Percentiles rank a stretch among this genome's conserved stretches.
Conservation (phyloP, 2,888 invertebrate genomes). For the Archaeoteleia sp. region DNA sequence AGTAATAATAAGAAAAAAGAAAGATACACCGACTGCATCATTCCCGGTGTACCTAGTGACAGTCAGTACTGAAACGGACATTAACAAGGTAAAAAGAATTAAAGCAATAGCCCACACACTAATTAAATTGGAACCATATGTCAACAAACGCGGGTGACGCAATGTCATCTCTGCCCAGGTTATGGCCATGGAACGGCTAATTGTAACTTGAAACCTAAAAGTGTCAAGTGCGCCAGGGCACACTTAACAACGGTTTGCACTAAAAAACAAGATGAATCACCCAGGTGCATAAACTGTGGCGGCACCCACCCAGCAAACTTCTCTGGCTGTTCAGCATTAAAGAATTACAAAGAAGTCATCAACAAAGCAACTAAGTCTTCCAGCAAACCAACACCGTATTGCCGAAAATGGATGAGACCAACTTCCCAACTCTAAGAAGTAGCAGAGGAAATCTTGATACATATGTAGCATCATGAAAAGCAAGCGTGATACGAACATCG, state of each 20-base stretch:
- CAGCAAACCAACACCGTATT: not conserved
- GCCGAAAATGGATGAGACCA: conserved; percentile 4
- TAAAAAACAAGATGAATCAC: not conserved
- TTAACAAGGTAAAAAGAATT: conserved; percentile 12
- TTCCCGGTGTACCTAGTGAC: conserved; percentile 8
- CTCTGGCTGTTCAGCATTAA: not conserved
- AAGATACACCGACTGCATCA: not conserved
- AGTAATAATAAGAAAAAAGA: not conserved
- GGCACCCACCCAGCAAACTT: conserved; percentile 23
- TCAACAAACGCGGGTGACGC: conserved; percentile 24
- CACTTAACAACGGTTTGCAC: conserved; percentile 14
- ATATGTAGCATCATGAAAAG: too few species aligned
- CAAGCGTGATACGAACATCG: too few species aligned
- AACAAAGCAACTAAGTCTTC: not conserved
- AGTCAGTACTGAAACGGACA: not conserved
- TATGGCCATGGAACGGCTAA: conserved; percentile 9
- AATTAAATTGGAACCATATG: conserved; percentile 17
- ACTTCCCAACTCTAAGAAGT: too few species aligned
- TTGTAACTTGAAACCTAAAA: conserved; percentile 13
- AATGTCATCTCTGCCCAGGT: conserved; percentile 30
- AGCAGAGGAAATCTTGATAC: too few species aligned
- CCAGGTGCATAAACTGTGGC: conserved; percentile 17
- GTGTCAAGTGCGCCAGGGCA: conserved; percentile 18
- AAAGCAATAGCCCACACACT: conserved; percentile 1
- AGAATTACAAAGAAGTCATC: not conserved